Evolutionary conservation across 1,140 invertebrate species (phyloP), one percentile per base, ranked within the genome.

Genomic region (Paraescarpia echinospica): DNA sequence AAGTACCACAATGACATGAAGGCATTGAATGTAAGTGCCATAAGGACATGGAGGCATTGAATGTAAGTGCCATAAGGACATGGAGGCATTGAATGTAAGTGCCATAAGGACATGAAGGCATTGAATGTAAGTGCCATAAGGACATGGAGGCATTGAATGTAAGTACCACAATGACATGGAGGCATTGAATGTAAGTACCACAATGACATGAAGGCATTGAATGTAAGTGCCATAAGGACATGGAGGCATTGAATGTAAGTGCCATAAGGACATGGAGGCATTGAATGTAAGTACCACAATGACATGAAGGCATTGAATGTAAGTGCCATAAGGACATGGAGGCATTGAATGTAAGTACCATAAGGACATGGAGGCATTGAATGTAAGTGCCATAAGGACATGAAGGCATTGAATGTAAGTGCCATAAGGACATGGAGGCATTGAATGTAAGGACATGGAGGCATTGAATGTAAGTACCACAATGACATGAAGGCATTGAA

Each of bases 111-210:
- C 18, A 22, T 77, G 59, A 31, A 0, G 59, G 59, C 27, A 18
- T 31, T 31, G 8, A 77, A 77, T 41, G 41, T 41, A n/a, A 99
- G 95, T 99, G 98, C 96, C 98, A 99, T 95, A 97, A 98, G 95
- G 99, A 99, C 96, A 99, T 99, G 99, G 97, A 98, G 94, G 97
- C 98, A 91, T 97, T 99, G 51, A 99, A 99, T 97, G 98, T 99
- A 97, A 97, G 97, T 77, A 33, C n/a, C 22, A 77, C 27, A 18
- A 77, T 2, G 22, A 27, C 18, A 22, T 77, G 59, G 22, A 0
- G 59, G 59, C 27, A 18, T 31, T 31, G 8, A 77, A 77, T 41
- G 41, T 41, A n/a, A 99, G 95, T 99, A 98, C 96, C 98, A 99
- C 95, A 97, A 98, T 95, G 99, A 99, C 96, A 99, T 99, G 99